Percentiles rank a stretch among this genome's conserved stretches.
Evolutionary conservation across 2,113 vertebrate genomes (phyloP).

Genomic region (Megaceryle maxima): DNA sequence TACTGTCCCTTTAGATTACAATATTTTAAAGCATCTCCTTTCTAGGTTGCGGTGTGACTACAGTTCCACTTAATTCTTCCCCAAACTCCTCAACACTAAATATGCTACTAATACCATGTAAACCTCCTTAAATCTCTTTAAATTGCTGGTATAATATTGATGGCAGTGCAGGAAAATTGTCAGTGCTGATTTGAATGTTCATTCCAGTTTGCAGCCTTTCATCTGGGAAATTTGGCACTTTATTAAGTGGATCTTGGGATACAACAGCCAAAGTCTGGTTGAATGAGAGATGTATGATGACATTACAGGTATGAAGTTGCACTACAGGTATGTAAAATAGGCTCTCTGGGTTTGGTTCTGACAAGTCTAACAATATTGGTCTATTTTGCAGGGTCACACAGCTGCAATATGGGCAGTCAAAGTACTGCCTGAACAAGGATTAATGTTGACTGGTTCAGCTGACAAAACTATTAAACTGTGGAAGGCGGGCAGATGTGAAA

Average conservation of each 20-base stretch:
- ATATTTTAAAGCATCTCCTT: neutral
- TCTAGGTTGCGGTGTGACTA: neutral
- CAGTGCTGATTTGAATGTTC: neutral
- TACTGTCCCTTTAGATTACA: too few relatives aligned
- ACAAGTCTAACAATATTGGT: neutral
- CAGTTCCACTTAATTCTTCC: neutral
- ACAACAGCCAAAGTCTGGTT: constrained; percentile 97
- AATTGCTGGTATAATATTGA: neutral
- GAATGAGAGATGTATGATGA: constrained; percentile 98
- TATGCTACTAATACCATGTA: neutral
- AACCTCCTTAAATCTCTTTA: neutral
- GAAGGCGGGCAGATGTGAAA: constrained; percentile 96
- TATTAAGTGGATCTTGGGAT: constrained; percentile 98
- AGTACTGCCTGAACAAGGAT: constrained; percentile 92
- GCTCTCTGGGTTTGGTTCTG: neutral
- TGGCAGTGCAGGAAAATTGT: neutral
- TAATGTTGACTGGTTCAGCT: constrained; percentile 96
- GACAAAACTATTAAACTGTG: constrained; percentile 97
- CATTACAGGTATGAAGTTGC: constrained; percentile 85
- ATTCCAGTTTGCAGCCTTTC: constrained; percentile 91
- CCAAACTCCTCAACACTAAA: neutral
- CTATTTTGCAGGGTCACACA: constrained; percentile 85
- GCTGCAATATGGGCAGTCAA: constrained; percentile 95
- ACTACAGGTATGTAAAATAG: neutral
- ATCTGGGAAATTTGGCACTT: constrained; percentile 94